These are phyloP conservation scores for Adineta ricciae DNA, from an alignment of 2,888 invertebrate species.

Conservation along the genomic window DNA sequence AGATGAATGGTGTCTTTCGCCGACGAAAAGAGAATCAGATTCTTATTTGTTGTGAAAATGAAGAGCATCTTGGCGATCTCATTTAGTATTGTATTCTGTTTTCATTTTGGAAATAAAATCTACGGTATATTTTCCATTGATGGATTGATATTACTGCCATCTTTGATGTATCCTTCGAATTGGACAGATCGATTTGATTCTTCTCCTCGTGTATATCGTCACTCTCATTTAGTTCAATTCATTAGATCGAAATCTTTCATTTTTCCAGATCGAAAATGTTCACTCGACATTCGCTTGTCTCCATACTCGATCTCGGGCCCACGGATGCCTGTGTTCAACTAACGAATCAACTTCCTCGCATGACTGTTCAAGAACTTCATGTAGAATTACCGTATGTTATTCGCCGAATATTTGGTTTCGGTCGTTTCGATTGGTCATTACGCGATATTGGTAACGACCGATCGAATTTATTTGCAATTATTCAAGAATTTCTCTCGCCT, in stretches of 20 bases:
- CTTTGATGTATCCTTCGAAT: no score
- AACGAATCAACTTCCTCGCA: not conserved
- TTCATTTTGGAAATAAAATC: no score
- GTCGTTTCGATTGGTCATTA: not conserved
- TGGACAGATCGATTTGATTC: no score
- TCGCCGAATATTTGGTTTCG: conserved; percentile 7
- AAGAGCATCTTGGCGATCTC: no score
- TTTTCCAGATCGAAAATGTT: not conserved
- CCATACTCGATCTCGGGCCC: not conserved
- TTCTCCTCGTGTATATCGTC: no score
- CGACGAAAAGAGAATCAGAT: not conserved
- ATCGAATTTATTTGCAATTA: not conserved
- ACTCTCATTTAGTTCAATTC: no score
- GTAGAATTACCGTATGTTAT: not conserved
- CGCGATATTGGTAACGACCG: not conserved
- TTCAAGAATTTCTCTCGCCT: not conserved
- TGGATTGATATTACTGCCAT: no score
- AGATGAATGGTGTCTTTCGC: not conserved
- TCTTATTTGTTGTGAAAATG: not conserved
- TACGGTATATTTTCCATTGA: no score
- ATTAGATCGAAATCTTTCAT: no score
- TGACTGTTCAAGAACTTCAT: not conserved
- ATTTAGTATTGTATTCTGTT: no score
- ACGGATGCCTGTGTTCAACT: not conserved
- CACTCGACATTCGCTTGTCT: not conserved